Conservation (phyloP, 2,113 vertebrate species). For the Dicrurus megarhynchus region DNA sequence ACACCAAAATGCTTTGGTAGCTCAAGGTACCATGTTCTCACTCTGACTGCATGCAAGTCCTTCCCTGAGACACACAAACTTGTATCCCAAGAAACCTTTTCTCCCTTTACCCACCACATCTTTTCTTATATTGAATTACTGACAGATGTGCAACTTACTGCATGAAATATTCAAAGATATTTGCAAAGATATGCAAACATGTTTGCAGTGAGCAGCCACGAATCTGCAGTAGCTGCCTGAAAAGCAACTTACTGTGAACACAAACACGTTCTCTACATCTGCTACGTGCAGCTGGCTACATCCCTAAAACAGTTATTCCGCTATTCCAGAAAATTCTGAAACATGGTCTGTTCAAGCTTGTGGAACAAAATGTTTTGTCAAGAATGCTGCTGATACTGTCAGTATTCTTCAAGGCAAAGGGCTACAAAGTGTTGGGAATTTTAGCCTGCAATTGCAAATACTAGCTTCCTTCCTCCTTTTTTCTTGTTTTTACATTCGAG, state of each 20-base stretch:
- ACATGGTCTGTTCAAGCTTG: neutral
- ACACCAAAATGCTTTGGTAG: neutral
- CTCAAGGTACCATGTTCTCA: neutral
- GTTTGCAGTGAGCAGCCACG: neutral
- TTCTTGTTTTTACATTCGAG: neutral
- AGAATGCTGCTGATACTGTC: neutral
- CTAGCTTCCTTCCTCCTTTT: fast-evolving
- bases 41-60: neutral
- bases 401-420: neutral
- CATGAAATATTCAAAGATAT: neutral
- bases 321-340: neutral
- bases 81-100: neutral
- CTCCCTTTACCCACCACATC: neutral
- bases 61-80: neutral
- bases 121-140: neutral
- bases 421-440: neutral
- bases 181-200: neutral
- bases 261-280: neutral
- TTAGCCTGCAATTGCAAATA: neutral
- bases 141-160: neutral
- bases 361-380: neutral
- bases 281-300: neutral
- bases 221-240: neutral
- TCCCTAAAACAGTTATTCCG: neutral
- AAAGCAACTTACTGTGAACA: neutral